Evolutionary conservation across 2,888 invertebrate species (phyloP), one percentile per base, ranked within the genome.

Genomic region (Archaeoteleia sp.): DNA sequence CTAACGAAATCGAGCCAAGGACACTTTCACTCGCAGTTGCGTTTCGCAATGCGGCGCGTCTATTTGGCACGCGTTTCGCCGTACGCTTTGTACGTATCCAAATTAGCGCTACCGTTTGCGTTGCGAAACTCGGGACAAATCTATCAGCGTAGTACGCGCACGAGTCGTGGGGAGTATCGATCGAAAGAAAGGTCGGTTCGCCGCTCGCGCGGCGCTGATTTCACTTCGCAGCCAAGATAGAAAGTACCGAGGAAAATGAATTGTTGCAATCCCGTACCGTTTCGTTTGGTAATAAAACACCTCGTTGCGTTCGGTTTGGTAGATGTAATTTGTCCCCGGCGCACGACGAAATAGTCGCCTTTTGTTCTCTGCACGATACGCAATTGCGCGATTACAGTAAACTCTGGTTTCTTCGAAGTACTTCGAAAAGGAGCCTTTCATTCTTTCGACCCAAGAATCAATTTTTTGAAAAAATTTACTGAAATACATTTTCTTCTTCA

Each of bases 161-260:
- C 23, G 3, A 23, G 4, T 23, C 23, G 3, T 43, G 10, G 39
- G 45, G n/a, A n/a, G n/a, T n/a, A n/a, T n/a, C n/a, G n/a, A n/a
- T n/a, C n/a, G 42, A 66, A 66, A 66, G 66, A 66, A 66, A 66
- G 66, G 60, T 67, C 60, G n/a, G n/a, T n/a, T n/a, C 43, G 46
- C 46, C 30, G 49, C 35, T 35, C 30, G 23, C 32, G 15, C 46
- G 14, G 66, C 48, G 55, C 55, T 60, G 66, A 67, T 67, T 67
- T 67, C 66, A 67, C 66, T 67, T 67, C 60, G n/a, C 35, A 58
- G 43, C 48, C 49, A 25, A 48, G 60, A 60, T 67, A 60, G 66
- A 67, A 67, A 67, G 61, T 67, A 67, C 55, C 60, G 60, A 67
- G 51, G 60, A 67, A 67, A 67, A 67, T 67, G 60, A 67, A 67